These are phyloP conservation scores for Myotis findleyi DNA, from an alignment of 2,797 vertebrate species.

Conservation along the genomic window DNA sequence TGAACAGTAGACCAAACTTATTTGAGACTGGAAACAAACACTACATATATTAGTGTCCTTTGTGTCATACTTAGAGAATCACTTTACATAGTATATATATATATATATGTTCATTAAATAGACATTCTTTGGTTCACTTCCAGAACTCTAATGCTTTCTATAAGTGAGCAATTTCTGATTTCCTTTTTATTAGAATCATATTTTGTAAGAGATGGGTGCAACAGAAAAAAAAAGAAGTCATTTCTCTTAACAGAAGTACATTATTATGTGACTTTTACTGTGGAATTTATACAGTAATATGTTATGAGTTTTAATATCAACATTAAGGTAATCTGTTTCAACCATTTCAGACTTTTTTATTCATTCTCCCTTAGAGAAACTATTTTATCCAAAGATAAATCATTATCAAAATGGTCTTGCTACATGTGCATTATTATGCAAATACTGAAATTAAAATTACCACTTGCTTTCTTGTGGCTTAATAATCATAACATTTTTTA, in stretches of 20 bases:
- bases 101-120: not conserved
- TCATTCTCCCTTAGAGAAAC: constrained; percentile 53
- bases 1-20: constrained; percentile 15
- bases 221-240: not conserved
- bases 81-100: not conserved
- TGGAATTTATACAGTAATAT: constrained; percentile 18
- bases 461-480: constrained; percentile 51
- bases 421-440: constrained; percentile 65
- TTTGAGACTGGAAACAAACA: not conserved
- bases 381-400: constrained; percentile 59
- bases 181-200: constrained; percentile 20
- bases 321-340: constrained; percentile 55
- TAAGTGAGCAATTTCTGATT: not conserved
- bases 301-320: constrained; percentile 30
- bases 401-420: constrained; percentile 62
- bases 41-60: not conserved
- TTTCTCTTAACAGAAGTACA: not conserved
- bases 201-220: not conserved
- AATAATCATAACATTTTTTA: constrained; percentile 74
- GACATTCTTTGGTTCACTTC: not conserved
- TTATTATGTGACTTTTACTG: not conserved
- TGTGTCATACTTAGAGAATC: not conserved
- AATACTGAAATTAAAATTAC: constrained; percentile 68
- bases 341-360: constrained; percentile 26
- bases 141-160: constrained; percentile 7